Evolutionary conservation across 2,113 vertebrate species (phyloP).

Genomic region (Seriola aureovittata): DNA sequence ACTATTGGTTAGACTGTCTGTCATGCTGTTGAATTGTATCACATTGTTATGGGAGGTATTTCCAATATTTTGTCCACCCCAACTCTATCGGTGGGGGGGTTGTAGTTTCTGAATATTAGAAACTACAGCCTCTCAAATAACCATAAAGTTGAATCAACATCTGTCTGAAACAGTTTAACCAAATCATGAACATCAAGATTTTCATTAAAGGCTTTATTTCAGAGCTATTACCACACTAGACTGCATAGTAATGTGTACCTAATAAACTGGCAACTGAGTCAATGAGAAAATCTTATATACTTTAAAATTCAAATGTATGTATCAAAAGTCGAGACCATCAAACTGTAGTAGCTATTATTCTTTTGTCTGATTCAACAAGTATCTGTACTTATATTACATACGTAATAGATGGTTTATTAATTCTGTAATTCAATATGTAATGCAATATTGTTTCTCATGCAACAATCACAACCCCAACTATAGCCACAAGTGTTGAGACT

Average conservation of each 20-base stretch:
- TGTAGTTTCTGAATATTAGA: neutral
- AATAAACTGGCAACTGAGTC: neutral
- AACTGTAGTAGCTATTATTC: too few relatives aligned
- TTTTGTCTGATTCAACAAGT: too few relatives aligned
- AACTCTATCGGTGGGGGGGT: neutral
- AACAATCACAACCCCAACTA: neutral
- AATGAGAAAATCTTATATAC: neutral
- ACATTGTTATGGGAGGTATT: neutral
- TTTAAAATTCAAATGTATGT: too few relatives aligned
- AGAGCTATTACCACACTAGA: neutral
- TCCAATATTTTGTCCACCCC: neutral
- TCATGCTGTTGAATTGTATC: neutral
- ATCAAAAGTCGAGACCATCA: too few relatives aligned
- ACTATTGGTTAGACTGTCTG: neutral
- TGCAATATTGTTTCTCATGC: neutral
- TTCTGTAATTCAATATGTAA: neutral
- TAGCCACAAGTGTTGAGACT: neutral
- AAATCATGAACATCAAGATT: neutral
- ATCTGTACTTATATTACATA: neutral
- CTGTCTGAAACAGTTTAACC: neutral
- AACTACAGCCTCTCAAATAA: neutral
- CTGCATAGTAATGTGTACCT: neutral
- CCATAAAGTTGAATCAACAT: neutral
- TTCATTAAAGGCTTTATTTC: too few relatives aligned
- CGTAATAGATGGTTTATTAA: neutral